Percentiles rank a stretch among this genome's conserved stretches.
Evolutionary conservation across 2,888 invertebrate genomes (phyloP).

Genomic region (Trichacis sp.): DNA sequence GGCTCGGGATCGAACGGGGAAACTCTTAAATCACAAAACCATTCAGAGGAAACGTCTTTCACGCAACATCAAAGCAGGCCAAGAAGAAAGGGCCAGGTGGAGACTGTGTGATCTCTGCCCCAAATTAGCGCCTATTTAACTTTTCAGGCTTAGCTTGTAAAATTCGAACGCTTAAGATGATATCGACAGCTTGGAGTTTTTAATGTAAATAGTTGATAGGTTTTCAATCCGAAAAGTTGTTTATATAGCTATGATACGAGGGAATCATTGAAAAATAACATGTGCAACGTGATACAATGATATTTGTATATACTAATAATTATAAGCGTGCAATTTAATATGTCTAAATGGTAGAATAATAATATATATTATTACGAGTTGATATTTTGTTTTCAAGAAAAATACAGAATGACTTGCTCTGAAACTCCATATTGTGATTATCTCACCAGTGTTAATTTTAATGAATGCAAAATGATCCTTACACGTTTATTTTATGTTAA

Average conservation of each 20-base stretch:
- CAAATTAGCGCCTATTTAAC: slow-evolving; percentile 30
- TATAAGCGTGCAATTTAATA: slow-evolving; percentile 10
- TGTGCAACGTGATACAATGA: not conserved
- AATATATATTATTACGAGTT: too few relatives aligned
- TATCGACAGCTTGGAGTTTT: slow-evolving; percentile 13
- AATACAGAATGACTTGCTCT: too few relatives aligned
- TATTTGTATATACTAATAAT: slow-evolving; percentile 22
- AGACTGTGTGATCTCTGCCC: slow-evolving; percentile 72
- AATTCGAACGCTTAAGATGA: slow-evolving; percentile 22
- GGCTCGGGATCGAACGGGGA: slow-evolving; percentile 43
- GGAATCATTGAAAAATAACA: not conserved
- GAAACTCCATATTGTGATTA: too few relatives aligned
- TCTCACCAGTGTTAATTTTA: too few relatives aligned
- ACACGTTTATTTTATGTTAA: too few relatives aligned
- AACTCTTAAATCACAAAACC: slow-evolving; percentile 46
- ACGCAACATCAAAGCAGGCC: slow-evolving; percentile 73
- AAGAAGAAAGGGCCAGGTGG: slow-evolving; percentile 73
- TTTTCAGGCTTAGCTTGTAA: not conserved
- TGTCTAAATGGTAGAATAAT: not conserved
- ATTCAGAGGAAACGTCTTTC: slow-evolving; percentile 84
- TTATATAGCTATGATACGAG: slow-evolving; percentile 3
- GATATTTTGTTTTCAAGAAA: too few relatives aligned
- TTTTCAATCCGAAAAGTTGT: not conserved
- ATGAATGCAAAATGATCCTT: too few relatives aligned
- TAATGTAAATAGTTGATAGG: slow-evolving; percentile 2